Evolutionary conservation across 2,888 invertebrate genomes (phyloP).

Genomic region (Cerastis rubricosa): DNA sequence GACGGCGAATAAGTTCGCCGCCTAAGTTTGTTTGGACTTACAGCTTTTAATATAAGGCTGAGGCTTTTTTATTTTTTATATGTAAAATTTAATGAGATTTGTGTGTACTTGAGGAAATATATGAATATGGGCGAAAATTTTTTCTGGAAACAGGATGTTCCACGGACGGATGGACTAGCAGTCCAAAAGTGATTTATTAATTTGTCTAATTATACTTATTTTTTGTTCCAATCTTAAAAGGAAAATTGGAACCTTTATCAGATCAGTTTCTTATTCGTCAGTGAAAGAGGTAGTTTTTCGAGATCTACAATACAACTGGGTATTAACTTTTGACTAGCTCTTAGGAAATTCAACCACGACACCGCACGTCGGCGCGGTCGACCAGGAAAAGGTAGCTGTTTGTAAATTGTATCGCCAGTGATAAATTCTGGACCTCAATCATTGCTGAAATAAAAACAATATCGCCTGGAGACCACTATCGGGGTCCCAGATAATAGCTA

Average conservation of each 20-base stretch:
- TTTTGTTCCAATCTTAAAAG: neutral
- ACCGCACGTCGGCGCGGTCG: no score
- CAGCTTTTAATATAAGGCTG: neutral
- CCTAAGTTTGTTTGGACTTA: constrained; percentile 15
- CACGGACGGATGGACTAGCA: neutral
- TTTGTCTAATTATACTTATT: neutral
- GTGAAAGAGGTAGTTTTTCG: neutral
- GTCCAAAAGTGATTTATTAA: neutral
- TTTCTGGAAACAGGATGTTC: neutral
- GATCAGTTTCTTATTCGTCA: neutral
- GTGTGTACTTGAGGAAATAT: neutral
- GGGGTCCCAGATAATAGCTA: no score
- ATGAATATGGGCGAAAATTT: neutral
- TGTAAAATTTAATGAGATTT: neutral
- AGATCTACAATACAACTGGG: neutral
- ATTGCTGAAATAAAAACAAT: no score
- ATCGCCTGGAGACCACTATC: no score
- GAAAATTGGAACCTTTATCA: neutral
- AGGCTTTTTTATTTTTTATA: no score
- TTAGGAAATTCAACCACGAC: neutral
- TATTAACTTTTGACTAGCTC: neutral
- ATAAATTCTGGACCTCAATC: no score
- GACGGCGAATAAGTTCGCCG: neutral
- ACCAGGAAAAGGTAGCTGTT: no score
- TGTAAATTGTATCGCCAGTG: no score